Evolutionary conservation across 2,888 invertebrate genomes (phyloP).

Genomic region (Kryphioiulus occultus): DNA sequence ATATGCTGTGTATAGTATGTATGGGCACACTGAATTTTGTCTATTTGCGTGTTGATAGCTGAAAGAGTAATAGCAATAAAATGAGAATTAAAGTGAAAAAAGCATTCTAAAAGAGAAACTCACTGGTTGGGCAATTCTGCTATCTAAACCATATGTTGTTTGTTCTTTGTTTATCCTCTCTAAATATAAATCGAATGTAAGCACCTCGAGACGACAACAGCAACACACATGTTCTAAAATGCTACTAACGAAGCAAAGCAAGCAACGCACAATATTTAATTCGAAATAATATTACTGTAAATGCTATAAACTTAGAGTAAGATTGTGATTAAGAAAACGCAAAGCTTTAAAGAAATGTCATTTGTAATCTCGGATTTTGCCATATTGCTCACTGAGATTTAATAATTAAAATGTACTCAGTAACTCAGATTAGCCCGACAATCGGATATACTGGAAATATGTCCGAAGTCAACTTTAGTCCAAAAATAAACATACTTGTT

Average conservation of each 20-base stretch:
- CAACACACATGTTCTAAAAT: too few species aligned
- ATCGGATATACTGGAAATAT: not conserved
- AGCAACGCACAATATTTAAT: not conserved
- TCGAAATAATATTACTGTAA: not conserved
- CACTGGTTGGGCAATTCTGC: not conserved
- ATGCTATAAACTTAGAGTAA: not conserved
- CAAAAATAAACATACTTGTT: slow-evolving; percentile 36
- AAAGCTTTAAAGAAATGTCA: too few species aligned
- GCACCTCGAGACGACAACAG: not conserved
- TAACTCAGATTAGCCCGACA: not conserved
- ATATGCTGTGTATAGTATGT: too few species aligned
- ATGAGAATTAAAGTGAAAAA: not conserved
- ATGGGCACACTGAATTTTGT: too few species aligned
- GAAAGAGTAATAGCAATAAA: not conserved
- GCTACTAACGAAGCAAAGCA: too few species aligned
- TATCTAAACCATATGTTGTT: not conserved
- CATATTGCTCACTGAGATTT: not conserved
- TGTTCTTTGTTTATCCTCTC: not conserved
- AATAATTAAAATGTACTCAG: not conserved
- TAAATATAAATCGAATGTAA: not conserved
- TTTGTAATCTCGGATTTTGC: not conserved
- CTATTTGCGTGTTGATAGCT: too few species aligned
- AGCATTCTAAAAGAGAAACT: not conserved
- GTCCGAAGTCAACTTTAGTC: too few species aligned
- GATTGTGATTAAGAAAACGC: too few species aligned